Conservation (phyloP, 2,888 invertebrate species). For the Tinea semifulvella region DNA sequence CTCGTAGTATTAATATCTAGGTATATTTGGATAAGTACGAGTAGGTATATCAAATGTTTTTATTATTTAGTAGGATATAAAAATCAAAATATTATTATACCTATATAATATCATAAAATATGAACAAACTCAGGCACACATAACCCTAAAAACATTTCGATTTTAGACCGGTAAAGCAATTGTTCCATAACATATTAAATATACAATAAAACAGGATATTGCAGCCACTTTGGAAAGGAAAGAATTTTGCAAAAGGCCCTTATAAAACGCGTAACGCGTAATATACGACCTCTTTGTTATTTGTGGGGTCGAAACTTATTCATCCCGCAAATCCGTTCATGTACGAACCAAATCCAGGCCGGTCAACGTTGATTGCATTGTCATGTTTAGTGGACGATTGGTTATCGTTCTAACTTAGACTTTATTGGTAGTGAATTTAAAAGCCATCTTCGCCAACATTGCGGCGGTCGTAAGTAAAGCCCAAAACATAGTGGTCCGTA, state of each 20-base stretch:
- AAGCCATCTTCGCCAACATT: conserved; percentile 23
- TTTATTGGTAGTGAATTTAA: conserved; percentile 22
- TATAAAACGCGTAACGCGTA: conserved; percentile 55
- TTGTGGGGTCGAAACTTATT: conserved; percentile 65
- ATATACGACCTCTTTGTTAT: conserved; percentile 58
- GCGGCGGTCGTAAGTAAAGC: conserved; percentile 24
- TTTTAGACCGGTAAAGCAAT: conserved; percentile 1
- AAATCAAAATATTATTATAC: no score
- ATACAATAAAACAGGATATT: conserved; percentile 13
- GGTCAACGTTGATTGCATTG: conserved; percentile 68
- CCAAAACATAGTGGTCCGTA: conserved; percentile 61
- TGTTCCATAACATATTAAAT: conserved; percentile 8
- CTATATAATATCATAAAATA: no score
- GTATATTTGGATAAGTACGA: no score
- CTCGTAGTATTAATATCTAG: no score
- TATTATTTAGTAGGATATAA: no score
- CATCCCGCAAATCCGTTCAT: conserved; percentile 65
- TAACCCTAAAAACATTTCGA: no score
- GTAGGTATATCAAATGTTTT: no score
- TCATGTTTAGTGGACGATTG: conserved; percentile 50
- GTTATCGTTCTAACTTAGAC: conserved; percentile 23
- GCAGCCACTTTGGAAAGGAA: conserved; percentile 26
- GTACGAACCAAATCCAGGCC: conserved; percentile 64
- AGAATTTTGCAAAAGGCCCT: conserved; percentile 54
- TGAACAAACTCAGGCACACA: no score